A percentile compares a stretch with the other conserved stretches of the same genome.
These are phyloP conservation scores for Cirrhinus molitorella DNA, from an alignment of 2,797 vertebrate genomes.

Conservation along the genomic window DNA sequence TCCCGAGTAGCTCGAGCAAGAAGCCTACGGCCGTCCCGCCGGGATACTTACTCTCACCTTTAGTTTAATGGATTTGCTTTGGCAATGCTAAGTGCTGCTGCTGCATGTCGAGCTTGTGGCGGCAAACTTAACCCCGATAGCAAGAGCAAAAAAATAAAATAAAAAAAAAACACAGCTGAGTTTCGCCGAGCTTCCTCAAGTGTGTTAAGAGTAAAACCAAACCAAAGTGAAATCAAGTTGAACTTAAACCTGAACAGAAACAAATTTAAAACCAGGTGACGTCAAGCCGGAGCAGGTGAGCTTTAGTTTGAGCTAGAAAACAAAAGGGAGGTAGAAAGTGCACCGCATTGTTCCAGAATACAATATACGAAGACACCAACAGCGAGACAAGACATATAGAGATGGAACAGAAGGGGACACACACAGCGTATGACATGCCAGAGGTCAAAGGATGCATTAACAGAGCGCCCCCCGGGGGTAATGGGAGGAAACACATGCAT, in stretches of 20 bases:
- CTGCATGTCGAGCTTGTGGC: slow-evolving; percentile 56
- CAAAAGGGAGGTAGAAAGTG: slow-evolving; percentile 41
- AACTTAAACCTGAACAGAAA: slow-evolving; percentile 66
- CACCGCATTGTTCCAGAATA: slow-evolving; percentile 64
- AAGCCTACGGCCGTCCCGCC: slow-evolving; percentile 57
- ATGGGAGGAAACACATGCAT: slow-evolving; percentile 77
- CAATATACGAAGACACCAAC: slow-evolving; percentile 69
- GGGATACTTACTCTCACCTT: slow-evolving; percentile 73
- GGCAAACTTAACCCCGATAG: slow-evolving; percentile 58
- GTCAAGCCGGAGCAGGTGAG: slow-evolving; percentile 76
- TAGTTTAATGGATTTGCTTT: slow-evolving; percentile 75
- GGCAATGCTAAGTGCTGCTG: slow-evolving; percentile 59
- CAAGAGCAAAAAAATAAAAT: slow-evolving; percentile 36
- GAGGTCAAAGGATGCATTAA: slow-evolving; percentile 69
- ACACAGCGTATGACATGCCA: slow-evolving; percentile 68
- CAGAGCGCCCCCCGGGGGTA: slow-evolving; percentile 68
- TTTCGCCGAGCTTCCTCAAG: slow-evolving; percentile 62
- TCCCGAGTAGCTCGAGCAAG: slow-evolving; percentile 55
- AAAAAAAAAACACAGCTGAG: slow-evolving; percentile 59
- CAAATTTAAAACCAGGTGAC: slow-evolving; percentile 72
- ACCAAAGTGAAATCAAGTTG: slow-evolving; percentile 58
- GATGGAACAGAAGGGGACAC: slow-evolving; percentile 68
- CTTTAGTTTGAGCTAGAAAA: slow-evolving; percentile 69
- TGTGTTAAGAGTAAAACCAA: slow-evolving; percentile 65
- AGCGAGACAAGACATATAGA: slow-evolving; percentile 67